phyloP scores from a whole-genome alignment of 2,888 invertebrate genomes.

The Gastracanthus pulcherrimus region DNA sequence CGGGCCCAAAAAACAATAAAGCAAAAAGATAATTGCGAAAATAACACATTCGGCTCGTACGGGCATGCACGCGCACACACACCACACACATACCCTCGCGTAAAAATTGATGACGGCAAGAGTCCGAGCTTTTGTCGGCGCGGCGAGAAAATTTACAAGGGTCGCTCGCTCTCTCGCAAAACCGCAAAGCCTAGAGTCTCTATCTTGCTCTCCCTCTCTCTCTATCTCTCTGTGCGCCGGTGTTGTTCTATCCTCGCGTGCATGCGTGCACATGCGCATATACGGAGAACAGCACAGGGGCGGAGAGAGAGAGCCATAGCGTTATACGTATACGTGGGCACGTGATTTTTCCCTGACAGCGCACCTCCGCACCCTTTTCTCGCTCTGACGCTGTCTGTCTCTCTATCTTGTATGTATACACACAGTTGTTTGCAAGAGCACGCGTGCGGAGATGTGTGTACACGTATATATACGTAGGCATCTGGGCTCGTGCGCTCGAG shows the following conservation, averaged over 20 bases:
- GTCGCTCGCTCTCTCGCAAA: constrained; percentile 19
- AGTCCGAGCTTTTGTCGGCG: constrained; percentile 30
- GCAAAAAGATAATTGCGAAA: constrained; percentile 28
- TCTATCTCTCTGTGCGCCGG: not conserved
- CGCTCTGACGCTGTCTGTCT: too few species aligned
- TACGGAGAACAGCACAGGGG: too few species aligned
- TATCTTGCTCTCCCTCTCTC: not conserved
- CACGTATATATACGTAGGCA: not conserved
- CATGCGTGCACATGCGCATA: not conserved
- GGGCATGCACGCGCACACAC: too few species aligned
- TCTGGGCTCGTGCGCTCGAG: not conserved
- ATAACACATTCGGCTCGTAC: not conserved
- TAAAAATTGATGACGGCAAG: not conserved
- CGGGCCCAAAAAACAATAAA: constrained; percentile 13
- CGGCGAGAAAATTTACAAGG: constrained; percentile 39
- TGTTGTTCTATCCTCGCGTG: not conserved
- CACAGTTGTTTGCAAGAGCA: not conserved
- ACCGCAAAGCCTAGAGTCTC: constrained; percentile 5
- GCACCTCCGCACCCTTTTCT: too few species aligned
- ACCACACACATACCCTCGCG: not conserved
- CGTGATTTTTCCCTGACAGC: too few species aligned
- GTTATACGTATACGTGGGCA: too few species aligned
- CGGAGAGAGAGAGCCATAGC: too few species aligned
- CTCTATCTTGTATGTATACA: too few species aligned
- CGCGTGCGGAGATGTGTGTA: not conserved